Percentiles rank a stretch among this genome's conserved stretches.
Conservation (phyloP, 2,888 invertebrate genomes). For the Iphiclides podalirius region DNA sequence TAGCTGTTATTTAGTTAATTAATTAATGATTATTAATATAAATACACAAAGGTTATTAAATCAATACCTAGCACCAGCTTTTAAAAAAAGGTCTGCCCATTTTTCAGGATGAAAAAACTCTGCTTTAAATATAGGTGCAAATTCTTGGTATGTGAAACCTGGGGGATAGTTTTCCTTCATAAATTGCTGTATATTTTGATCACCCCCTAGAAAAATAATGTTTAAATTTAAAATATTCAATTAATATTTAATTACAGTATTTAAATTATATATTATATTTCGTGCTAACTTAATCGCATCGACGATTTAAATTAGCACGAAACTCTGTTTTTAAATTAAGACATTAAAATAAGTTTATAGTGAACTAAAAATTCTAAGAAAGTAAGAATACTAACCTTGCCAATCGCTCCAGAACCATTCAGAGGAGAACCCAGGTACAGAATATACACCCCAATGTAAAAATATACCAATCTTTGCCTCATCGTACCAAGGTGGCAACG, state of each 20-base stretch:
- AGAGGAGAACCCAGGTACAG: slow-evolving; percentile 91
- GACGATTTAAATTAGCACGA: too few species aligned
- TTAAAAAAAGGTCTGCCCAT: slow-evolving; percentile 91
- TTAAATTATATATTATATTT: too few species aligned
- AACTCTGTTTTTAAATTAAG: too few species aligned
- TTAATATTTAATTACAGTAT: too few species aligned
- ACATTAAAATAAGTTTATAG: too few species aligned
- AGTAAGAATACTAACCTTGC: slow-evolving; percentile 77
- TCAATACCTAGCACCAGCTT: slow-evolving; percentile 90
- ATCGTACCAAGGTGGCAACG: slow-evolving; percentile 93
- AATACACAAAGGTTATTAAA: too few species aligned
- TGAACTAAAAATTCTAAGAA: too few species aligned
- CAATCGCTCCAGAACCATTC: slow-evolving; percentile 97
- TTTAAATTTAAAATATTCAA: neutral
- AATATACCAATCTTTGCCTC: slow-evolving; percentile 95
- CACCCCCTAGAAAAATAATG: slow-evolving; percentile 39
- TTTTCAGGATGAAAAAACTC: slow-evolving; percentile 91
- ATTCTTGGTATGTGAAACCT: slow-evolving; percentile 93
- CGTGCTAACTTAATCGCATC: too few species aligned
- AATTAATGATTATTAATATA: too few species aligned
- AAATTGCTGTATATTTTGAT: slow-evolving; percentile 50
- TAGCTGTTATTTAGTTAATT: too few species aligned
- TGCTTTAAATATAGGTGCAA: slow-evolving; percentile 92
- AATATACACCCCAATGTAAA: slow-evolving; percentile 95
- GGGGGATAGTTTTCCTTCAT: slow-evolving; percentile 92